These are phyloP conservation scores for Epistrophella euchroma DNA, from an alignment of 2,888 invertebrate species.

Conservation along the genomic window DNA sequence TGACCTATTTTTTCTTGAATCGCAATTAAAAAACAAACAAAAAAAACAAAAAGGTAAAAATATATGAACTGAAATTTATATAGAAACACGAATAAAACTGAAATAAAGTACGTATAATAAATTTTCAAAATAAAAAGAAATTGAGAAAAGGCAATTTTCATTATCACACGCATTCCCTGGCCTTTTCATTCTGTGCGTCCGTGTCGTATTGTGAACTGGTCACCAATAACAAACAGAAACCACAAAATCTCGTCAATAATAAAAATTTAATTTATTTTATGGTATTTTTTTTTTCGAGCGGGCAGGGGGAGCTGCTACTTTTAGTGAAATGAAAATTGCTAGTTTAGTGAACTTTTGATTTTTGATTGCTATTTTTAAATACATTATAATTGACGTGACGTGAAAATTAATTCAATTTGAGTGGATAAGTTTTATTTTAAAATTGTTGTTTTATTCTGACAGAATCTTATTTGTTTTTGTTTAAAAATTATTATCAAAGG, in stretches of 20 bases:
- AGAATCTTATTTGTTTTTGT: neutral
- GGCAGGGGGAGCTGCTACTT: neutral
- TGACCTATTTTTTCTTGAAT: constrained; percentile 15
- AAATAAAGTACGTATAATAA: constrained; percentile 43
- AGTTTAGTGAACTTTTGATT: neutral
- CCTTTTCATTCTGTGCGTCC: too few relatives aligned
- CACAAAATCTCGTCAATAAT: constrained; percentile 36
- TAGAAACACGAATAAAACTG: constrained; percentile 9
- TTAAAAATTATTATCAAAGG: neutral
- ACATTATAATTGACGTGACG: neutral
- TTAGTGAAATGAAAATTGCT: neutral
- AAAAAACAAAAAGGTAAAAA: neutral
- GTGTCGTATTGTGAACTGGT: too few relatives aligned
- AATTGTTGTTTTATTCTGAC: neutral
- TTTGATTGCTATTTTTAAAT: neutral
- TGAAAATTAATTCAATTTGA: neutral
- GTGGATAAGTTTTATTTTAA: neutral
- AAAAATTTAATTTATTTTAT: constrained; percentile 29
- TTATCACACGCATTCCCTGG: neutral
- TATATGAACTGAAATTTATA: neutral
- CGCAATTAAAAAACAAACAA: neutral
- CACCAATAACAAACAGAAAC: neutral
- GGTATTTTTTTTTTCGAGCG: neutral
- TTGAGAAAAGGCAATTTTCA: constrained; percentile 25
- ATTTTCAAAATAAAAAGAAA: constrained; percentile 19